Base-by-base conservation (phyloP, 2,888 invertebrate species). In the Morpho helenor region DNA sequence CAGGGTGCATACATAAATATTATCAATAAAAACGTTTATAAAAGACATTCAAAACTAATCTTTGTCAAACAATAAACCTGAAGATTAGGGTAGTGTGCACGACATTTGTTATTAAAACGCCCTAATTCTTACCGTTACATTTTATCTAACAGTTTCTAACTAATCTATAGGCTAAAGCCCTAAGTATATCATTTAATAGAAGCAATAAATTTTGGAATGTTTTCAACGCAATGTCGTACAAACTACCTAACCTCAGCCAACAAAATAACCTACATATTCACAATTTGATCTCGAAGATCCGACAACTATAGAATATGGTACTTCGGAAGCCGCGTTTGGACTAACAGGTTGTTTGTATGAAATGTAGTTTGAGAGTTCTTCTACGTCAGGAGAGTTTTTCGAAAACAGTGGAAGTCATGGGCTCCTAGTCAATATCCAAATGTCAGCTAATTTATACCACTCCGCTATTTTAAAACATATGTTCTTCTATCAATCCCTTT, bases 161-260 rank as follows among this genome's bases (percentile, higher is more conserved):
- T 31, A 31, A 3, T 31, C 3, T 31, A 31, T 31, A 16, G 16
- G 16, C 16, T 16, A 16, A 16, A 16, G 16, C 16, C 16, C 16
- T 16, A 16, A 16, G 1, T 16, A 16, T 16, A 16, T 16, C 16
- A 16, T 16, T 16, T 16, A 16, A 16, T 16, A 31, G 41, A 57
- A 52, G 49, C 54, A 48, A 58, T 45, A 47, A 41, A 53, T 49
- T 57, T 52, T 51, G 16, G 50, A 57, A 53, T 44, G 55, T 40
- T 40, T 16, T n/a, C 31, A 53, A 44, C 31, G 16, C 31, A 10
- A 45, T 9, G 40, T 45, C 23, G 31, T 7, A 50, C 9, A 45
- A 40, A 56, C 56, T 59, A 57, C 44, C 47, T 49, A 49, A 51
- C 52, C 49, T 56, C 7, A 44, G 56, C 46, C 43, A 52, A 51